Evolutionary conservation across 2,113 vertebrate species (phyloP), one percentile per base, ranked within the genome.

Genomic region (Erythrolamprus reginae): DNA sequence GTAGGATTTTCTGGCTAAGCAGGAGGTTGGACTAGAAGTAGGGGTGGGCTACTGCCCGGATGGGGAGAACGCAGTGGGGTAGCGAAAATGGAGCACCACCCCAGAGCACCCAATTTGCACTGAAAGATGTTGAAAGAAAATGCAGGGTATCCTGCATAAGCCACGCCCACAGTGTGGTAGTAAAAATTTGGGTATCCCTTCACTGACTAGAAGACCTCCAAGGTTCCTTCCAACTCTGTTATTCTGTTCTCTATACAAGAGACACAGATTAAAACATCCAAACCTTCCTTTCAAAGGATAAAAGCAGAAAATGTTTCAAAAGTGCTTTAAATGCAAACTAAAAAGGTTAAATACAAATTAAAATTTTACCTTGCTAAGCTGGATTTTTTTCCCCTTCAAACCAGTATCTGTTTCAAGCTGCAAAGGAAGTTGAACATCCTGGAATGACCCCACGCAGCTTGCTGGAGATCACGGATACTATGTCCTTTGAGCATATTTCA

Each of bases 401-500:
- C 53, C 28, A 56, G 94, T 89, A 93, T 89, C 4, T 86, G 82
- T 91, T 94, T 95, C 89, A 91, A 92, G 87, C 90, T 93, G 0
- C 3, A 5, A 33, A 77, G 19, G 21, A 77, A 84, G 3, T 93
- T 84, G 92, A 95, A 91, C 88, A 91, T 88, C 89, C 94, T 95
- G 92, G 93, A 88, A 12, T 4, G 89, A 88, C 58, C 91, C 65
- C 33, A 92, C 56, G 91, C 85, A 91, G 28, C 88, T 91, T 95
- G 86, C 42, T 50, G 96, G 92, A 91, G 93, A 95, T 90, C 12
- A 4, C 88, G 89, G 90, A 51, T 95, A 88, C 89, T 93, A 56
- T 91, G 95, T 94, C 77, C 95, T 95, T 96, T 95, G 95, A 95
- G 94, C 89, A 77, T 92, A 94, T 93, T 96, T 96, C 96, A 96